Conservation (phyloP, 2,797 vertebrate genomes). For the Moxostoma hubbsi region DNA sequence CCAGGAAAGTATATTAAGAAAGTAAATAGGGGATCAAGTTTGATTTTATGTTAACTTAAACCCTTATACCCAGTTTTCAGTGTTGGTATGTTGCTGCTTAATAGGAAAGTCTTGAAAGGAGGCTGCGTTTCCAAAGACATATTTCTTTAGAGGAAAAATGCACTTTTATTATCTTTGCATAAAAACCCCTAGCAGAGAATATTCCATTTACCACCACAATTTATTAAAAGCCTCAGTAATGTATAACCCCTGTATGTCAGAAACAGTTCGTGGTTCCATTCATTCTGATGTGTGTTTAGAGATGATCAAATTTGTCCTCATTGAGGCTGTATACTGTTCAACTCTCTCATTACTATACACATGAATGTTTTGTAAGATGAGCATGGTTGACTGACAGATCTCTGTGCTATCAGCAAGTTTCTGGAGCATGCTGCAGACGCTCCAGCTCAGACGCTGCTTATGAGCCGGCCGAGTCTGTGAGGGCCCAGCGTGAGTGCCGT, state of each 20-base stretch:
- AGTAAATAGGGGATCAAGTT: too few relatives aligned
- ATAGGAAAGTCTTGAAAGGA: not conserved
- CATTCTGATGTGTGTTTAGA: not conserved
- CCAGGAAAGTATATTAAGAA: too few relatives aligned
- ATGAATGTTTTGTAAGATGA: not conserved
- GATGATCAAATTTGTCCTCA: not conserved
- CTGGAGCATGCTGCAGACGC: conserved; percentile 80
- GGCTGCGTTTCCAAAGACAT: not conserved
- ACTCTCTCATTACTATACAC: not conserved
- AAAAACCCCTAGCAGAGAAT: not conserved
- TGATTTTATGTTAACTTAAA: too few relatives aligned
- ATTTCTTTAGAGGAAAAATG: not conserved
- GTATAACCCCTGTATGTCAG: conserved; percentile 19
- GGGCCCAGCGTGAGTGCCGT: conserved; percentile 85
- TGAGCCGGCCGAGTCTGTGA: conserved; percentile 82
- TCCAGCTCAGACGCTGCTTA: conserved; percentile 88
- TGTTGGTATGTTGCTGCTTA: not conserved
- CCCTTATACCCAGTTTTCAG: not conserved
- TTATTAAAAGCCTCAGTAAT: conserved; percentile 47
- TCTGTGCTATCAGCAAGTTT: conserved; percentile 68
- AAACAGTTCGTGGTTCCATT: conserved; percentile 29
- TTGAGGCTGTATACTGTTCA: conserved; percentile 14
- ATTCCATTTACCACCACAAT: not conserved
- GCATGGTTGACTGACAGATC: conserved; percentile 58
- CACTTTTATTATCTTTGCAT: not conserved